Base-by-base conservation (phyloP, 2,797 vertebrate genomes). In the Dipus sagitta region DNA sequence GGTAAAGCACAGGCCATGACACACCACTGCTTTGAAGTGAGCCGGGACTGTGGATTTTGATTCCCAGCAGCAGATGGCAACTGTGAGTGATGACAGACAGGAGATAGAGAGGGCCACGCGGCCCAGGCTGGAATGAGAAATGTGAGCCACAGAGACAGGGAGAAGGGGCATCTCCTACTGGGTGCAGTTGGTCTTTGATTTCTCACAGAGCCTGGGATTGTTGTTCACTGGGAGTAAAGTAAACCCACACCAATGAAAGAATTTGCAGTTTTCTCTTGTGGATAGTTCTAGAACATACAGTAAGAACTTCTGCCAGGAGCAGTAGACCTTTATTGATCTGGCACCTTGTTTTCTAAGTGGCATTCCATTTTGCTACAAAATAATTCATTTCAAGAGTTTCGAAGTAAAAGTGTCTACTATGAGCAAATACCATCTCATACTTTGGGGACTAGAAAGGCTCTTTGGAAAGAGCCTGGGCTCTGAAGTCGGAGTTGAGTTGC, bases 21-120 rank as follows among this genome's bases (percentile, higher is more conserved):
- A 93, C 92, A 88, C 87, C 81, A 72, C 42, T 68, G 86, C 93
- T 94, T 92, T 94, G 83, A 96, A 91, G 92, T 94, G 54, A 86
- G 74, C 6, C 4, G 30, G 17, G 62, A 28, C 65, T 80, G 88
- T 52, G 58, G 80, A 81, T 90, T 93, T 85, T 82, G 93, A 79
- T 85, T 52, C 77, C 42, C 34, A 12, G 68, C 68, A 86, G 91
- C 94, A 90, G 78, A 86, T 94, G 90, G 82, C 79, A 83, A 24
- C 72, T 26, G 30, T 91, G 80, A 68, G 79, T 71, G 83, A 91
- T 83, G 85, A 88, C 28, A n/a, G 62, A 70, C 14, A 17, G 17
- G 32, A 96, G 91, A 78, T 15, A 76, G 78, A 90, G 75, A 54
- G 58, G 24, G 13, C 14, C 11, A n/a, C 52, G 47, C 20, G 28